Evolutionary conservation across 2,797 vertebrate species (phyloP), one percentile per base, ranked within the genome.

Genomic region (Alcedo quadribrachys): DNA sequence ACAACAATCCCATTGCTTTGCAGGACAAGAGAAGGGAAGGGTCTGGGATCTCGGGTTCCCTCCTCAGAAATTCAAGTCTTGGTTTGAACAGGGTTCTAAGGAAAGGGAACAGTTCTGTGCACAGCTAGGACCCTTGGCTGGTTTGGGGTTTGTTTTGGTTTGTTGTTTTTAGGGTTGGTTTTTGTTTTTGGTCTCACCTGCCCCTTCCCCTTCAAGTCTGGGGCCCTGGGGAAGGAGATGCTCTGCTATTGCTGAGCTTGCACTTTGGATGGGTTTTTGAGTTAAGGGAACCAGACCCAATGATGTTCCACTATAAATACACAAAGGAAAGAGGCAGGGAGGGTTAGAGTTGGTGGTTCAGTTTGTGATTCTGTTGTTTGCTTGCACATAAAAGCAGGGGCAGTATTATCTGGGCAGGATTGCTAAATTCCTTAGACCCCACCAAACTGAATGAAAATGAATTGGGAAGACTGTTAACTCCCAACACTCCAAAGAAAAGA

Each of bases 1-100:
- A 43, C 76, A 89, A 83, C 70, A 91, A 82, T 81, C 92, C 81
- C 35, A 61, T 94, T 92, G 78, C 73, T 92, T 92, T 89, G 90
- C 62, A 60, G 71, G 92, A 94, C 81, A 85, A 74, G 33, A 69
- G 60, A 81, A 95, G 76, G 91, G 66, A 77, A 93, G 85, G 87
- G 89, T 90, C 81, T 95, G 92, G 74, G 84, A 28, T 67, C 76
- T 57, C 35, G 57, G 25, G 32, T 63, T 62, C 74, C 78, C 81
- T 92, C 76, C 87, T 91, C 79, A 70, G 70, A 94, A 78, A 78
- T 70, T 78, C 28, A 42, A 58, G 55, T 82, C 77, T 85, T 86
- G 51, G 79, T 87, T 79, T 46, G 32, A 85, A 71, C 73, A 66
- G 65, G 46, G 68, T 82, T 95, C 71, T 94, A 68, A 83, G 80